These are phyloP conservation scores for Crioceris asparagi DNA, from an alignment of 2,888 invertebrate species.

Conservation along the genomic window DNA sequence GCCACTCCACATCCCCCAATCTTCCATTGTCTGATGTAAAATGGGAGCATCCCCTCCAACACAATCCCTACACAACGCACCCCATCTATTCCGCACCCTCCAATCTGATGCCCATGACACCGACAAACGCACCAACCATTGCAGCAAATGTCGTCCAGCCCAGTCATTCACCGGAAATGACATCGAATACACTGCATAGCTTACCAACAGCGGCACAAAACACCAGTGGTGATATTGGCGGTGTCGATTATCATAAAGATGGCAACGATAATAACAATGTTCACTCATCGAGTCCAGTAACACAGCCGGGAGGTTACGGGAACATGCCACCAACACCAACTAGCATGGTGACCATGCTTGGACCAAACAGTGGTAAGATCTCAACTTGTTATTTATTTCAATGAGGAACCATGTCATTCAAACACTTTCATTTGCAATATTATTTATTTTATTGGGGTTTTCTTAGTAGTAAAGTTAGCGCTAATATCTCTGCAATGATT, in stretches of 20 bases:
- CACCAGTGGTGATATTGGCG: slow-evolving; percentile 13
- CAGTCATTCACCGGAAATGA: slow-evolving; percentile 43
- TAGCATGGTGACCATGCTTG: slow-evolving; percentile 41
- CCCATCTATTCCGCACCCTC: slow-evolving; percentile 29
- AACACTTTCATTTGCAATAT: no score
- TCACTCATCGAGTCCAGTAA: slow-evolving; percentile 16
- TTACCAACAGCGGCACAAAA: slow-evolving; percentile 11
- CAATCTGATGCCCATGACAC: slow-evolving; percentile 34
- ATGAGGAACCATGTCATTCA: no score
- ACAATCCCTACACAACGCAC: slow-evolving; percentile 31
- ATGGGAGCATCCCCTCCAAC: slow-evolving; percentile 28
- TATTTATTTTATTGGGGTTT: no score
- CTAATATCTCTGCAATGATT: no score
- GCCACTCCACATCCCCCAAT: slow-evolving; percentile 36
- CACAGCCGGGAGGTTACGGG: slow-evolving; percentile 19
- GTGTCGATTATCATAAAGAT: slow-evolving; percentile 22
- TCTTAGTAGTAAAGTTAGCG: no score
- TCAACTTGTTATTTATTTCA: no score
- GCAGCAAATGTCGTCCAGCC: no score
- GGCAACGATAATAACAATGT: slow-evolving; percentile 25
- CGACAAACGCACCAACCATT: slow-evolving; percentile 16
- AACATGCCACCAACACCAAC: slow-evolving; percentile 39
- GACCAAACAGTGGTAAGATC: slow-evolving; percentile 38
- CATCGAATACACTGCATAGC: slow-evolving; percentile 31
- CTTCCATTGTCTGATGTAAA: slow-evolving; percentile 29